phyloP scores from a whole-genome alignment of 2,797 vertebrate genomes.

The Bucorvus abyssinicus region DNA sequence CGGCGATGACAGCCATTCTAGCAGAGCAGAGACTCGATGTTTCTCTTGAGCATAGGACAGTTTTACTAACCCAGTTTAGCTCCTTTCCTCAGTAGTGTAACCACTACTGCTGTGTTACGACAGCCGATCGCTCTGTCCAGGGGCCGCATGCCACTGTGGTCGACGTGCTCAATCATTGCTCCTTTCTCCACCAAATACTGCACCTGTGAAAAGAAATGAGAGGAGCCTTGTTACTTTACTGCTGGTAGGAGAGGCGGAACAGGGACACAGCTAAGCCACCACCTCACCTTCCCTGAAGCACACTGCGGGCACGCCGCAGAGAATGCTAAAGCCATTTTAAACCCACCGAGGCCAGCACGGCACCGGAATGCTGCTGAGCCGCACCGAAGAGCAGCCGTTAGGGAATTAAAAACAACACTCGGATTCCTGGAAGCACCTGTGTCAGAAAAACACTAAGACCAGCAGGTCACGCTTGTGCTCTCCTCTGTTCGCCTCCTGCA shows the following conservation, averaged over 20 bases:
- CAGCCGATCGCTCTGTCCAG: slow-evolving; percentile 97
- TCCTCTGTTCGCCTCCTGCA: neutral
- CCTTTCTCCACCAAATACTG: slow-evolving; percentile 96
- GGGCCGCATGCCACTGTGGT: slow-evolving; percentile 96
- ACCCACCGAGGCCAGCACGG: neutral
- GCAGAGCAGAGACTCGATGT: neutral
- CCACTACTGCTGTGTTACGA: slow-evolving; percentile 92
- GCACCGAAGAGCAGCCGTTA: neutral
- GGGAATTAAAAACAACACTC: no score
- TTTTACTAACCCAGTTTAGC: slow-evolving; percentile 88
- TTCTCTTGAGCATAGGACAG: neutral
- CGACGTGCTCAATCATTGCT: slow-evolving; percentile 94
- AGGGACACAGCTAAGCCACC: neutral
- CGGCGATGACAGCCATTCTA: neutral
- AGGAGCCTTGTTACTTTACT: neutral
- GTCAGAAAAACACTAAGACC: neutral
- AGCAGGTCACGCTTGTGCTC: neutral
- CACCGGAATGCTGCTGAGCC: neutral
- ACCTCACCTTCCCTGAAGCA: neutral
- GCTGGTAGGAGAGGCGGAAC: neutral
- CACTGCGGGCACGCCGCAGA: rapidly evolving
- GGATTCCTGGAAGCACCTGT: neutral
- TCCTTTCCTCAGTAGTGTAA: slow-evolving; percentile 93
- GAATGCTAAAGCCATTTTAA: neutral
- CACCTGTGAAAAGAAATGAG: slow-evolving; percentile 77